A percentile compares a stretch with the other conserved stretches of the same genome.
Conservation (phyloP, 2,113 vertebrate species). For the Scomber scombrus region DNA sequence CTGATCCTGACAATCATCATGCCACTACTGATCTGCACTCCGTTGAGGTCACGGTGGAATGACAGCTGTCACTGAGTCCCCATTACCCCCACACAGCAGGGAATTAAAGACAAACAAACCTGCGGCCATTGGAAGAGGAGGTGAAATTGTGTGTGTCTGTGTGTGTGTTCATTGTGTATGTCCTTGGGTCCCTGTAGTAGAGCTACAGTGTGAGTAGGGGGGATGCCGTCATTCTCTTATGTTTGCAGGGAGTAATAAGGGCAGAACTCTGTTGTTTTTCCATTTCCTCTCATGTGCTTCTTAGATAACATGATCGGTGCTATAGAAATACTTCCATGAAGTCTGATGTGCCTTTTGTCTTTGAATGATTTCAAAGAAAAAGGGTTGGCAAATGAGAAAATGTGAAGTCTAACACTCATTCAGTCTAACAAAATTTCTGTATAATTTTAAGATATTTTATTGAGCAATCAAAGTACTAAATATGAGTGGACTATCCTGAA, state of each 20-base stretch:
- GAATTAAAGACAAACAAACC: slow-evolving; percentile 88
- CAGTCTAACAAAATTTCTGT: slow-evolving; percentile 16
- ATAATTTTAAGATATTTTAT: slow-evolving; percentile 35
- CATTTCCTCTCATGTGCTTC: slow-evolving; percentile 69
- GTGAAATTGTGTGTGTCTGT: slow-evolving; percentile 64
- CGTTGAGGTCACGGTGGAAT: slow-evolving; percentile 82
- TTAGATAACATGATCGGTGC: slow-evolving; percentile 30
- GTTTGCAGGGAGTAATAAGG: slow-evolving; percentile 73
- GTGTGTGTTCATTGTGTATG: slow-evolving; percentile 56
- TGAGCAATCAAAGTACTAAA: slow-evolving; percentile 9
- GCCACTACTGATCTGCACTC: slow-evolving; percentile 81
- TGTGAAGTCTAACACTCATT: not conserved
- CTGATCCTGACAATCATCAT: slow-evolving; percentile 82
- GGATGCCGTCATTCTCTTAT: slow-evolving; percentile 61
- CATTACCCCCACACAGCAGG: slow-evolving; percentile 78
- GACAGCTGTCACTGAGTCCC: slow-evolving; percentile 85
- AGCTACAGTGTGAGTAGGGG: slow-evolving; percentile 57
- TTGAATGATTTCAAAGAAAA: slow-evolving; percentile 46
- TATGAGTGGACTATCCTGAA: slow-evolving; percentile 18
- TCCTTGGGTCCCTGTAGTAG: slow-evolving; percentile 57
- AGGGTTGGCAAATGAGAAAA: slow-evolving; percentile 36
- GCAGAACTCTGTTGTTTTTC: slow-evolving; percentile 62
- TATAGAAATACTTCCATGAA: slow-evolving; percentile 42
- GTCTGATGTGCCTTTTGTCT: slow-evolving; percentile 38
- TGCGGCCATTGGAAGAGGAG: slow-evolving; percentile 68